Conservation (phyloP, 2,888 invertebrate genomes). For the Cephalotes varians region DNA sequence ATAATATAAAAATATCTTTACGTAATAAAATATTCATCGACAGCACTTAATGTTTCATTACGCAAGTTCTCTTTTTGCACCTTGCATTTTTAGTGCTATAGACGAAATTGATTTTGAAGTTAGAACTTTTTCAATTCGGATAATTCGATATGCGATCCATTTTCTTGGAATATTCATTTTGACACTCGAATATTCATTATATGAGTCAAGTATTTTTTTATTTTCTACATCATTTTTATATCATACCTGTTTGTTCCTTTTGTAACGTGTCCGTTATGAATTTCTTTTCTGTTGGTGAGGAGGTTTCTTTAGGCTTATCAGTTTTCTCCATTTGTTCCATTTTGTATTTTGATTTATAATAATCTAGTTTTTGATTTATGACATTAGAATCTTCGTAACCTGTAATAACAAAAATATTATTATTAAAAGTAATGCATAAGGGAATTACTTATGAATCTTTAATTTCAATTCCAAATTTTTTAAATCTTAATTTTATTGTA, state of each 20-base stretch:
- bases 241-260: constrained; percentile 79
- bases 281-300: constrained; percentile 81
- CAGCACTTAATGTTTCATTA: constrained; percentile 22
- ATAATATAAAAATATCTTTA: background rate
- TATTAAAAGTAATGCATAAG: background rate
- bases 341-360: constrained; percentile 78
- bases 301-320: constrained; percentile 81
- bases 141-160: background rate
- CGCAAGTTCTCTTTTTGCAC: constrained; percentile 74
- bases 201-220: background rate
- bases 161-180: background rate
- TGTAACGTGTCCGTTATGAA: constrained; percentile 82
- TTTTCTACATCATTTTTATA: constrained; percentile 13
- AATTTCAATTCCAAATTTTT: background rate
- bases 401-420: constrained; percentile 54
- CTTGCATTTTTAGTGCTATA: constrained; percentile 58
- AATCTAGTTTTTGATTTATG: constrained; percentile 81
- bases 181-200: background rate
- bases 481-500: background rate
- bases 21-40: constrained; percentile 7
- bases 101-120: constrained; percentile 5
- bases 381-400: constrained; percentile 83
- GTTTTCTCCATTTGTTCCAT: constrained; percentile 82
- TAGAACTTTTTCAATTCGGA: background rate
- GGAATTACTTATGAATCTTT: background rate